These are phyloP conservation scores for Nesogale talazaci DNA, from an alignment of 2,113 vertebrate genomes.

Conservation along the genomic window DNA sequence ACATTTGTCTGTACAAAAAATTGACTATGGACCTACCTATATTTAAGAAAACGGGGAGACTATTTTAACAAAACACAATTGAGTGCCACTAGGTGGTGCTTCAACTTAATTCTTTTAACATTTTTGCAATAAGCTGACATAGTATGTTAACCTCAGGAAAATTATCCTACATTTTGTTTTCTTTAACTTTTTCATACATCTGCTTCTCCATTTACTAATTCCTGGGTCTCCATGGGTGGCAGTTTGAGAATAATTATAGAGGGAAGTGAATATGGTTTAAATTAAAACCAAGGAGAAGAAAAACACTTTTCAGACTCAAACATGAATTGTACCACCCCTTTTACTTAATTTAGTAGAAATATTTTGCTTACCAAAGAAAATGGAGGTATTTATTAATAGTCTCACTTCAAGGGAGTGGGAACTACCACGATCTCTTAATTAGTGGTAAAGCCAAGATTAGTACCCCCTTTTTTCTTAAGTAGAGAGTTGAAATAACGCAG, in stretches of 20 bases:
- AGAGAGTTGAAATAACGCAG: not conserved
- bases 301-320: not conserved
- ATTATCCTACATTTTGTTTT: slow-evolving; percentile 46
- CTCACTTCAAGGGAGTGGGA: not conserved
- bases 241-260: not conserved
- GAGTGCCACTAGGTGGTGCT: slow-evolving; percentile 86
- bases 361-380: slow-evolving; percentile 3
- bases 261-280: not conserved
- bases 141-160: slow-evolving; percentile 22
- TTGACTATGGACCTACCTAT: slow-evolving; percentile 3
- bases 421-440: not conserved
- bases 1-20: not conserved
- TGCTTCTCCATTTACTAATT: not conserved
- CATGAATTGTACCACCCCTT: not conserved
- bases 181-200: not conserved
- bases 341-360: slow-evolving; percentile 41
- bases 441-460: not conserved
- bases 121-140: slow-evolving; percentile 51
- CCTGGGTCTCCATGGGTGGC: not conserved
- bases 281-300: slow-evolving; percentile 43
- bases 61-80: slow-evolving; percentile 42
- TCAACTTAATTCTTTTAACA: slow-evolving; percentile 75
- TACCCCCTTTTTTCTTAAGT: not conserved
- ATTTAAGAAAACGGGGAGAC: slow-evolving; percentile 23
- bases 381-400: not conserved